Conservation (phyloP, 2,797 vertebrate genomes). For the Phoxinus dragarum region DNA sequence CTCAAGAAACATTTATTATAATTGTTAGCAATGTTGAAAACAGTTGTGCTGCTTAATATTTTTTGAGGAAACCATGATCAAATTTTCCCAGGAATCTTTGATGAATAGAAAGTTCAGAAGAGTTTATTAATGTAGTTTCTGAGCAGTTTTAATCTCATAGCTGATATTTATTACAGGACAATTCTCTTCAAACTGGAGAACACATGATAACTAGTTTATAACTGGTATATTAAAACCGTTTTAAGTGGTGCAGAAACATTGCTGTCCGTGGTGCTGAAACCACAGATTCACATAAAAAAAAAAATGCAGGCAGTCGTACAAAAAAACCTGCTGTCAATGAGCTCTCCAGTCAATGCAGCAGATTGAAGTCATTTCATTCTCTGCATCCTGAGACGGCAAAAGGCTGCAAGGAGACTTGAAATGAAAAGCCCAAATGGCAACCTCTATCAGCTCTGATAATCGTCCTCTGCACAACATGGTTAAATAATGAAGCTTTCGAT, state of each 20-base stretch:
- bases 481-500: background rate
- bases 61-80: too few species aligned
- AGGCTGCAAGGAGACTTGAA: background rate
- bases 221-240: background rate
- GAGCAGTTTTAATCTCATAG: background rate
- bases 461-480: background rate
- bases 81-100: too few species aligned
- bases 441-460: background rate
- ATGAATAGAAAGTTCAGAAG: too few species aligned
- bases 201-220: background rate
- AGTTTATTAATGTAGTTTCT: too few species aligned
- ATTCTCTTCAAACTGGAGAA: background rate
- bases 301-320: background rate
- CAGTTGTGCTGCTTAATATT: too few species aligned
- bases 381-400: background rate
- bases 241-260: background rate
- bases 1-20: too few species aligned
- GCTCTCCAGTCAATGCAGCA: conserved; percentile 11
- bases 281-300: background rate
- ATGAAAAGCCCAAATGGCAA: background rate
- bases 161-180: background rate
- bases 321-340: conserved; percentile 11
- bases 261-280: conserved; percentile 43
- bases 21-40: too few species aligned
- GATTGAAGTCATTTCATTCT: conserved; percentile 33